phyloP scores from a whole-genome alignment of 2,113 vertebrate genomes.

The Sphaerodactylus townsendi region DNA sequence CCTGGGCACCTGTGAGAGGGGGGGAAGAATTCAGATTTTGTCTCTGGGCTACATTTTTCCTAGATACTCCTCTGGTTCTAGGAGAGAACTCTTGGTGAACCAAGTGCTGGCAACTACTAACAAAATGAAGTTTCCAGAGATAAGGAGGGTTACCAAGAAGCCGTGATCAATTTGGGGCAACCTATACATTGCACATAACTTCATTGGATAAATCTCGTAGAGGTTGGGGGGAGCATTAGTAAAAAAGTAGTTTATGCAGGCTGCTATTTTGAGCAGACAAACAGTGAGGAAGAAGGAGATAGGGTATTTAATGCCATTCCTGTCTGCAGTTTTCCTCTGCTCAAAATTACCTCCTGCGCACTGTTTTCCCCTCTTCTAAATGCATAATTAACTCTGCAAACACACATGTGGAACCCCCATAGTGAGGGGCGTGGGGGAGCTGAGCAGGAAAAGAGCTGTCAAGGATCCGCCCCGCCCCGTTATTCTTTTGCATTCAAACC shows the following conservation, averaged over 20 bases:
- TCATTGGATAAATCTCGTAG: background rate
- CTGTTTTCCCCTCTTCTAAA: background rate
- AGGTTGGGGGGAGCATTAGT: too few species aligned
- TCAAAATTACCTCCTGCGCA: background rate
- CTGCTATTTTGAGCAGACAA: background rate
- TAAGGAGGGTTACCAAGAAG: background rate
- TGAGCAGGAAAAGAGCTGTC: background rate
- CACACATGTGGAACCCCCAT: background rate
- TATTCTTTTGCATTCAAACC: too few species aligned
- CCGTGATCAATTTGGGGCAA: background rate
- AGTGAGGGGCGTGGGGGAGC: too few species aligned
- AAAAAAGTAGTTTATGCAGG: background rate
- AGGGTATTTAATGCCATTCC: background rate
- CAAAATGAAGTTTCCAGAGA: background rate
- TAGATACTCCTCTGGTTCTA: too few species aligned
- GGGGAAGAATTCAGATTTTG: too few species aligned
- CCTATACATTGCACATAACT: background rate
- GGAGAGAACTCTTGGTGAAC: background rate
- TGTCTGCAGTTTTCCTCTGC: background rate
- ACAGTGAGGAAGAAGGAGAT: too few species aligned
- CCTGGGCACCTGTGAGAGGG: too few species aligned
- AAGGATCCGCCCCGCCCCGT: too few species aligned
- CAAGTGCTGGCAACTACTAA: background rate
- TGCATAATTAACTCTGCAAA: background rate
- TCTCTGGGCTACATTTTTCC: too few species aligned